Evolutionary conservation across 1,140 invertebrate species (phyloP).

Genomic region (Ostrea denselamellosa): DNA sequence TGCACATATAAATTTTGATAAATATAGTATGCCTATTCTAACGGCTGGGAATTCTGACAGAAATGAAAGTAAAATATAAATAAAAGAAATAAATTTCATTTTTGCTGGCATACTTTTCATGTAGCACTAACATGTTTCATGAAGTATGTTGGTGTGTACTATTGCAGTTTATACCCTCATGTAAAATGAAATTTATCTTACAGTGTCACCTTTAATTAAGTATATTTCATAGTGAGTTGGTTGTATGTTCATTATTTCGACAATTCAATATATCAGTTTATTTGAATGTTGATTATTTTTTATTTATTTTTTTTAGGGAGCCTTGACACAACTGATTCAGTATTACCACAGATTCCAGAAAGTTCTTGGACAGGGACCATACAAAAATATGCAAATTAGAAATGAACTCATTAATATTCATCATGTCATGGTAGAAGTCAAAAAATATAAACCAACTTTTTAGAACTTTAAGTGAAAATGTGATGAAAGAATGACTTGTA

Average conservation of each 20-base stretch:
- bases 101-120: no score
- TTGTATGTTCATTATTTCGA: no score
- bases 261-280: neutral
- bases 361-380: slow-evolving; percentile 88
- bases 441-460: slow-evolving; percentile 96
- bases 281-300: slow-evolving; percentile 19
- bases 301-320: slow-evolving; percentile 84
- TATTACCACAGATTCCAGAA: slow-evolving; percentile 99
- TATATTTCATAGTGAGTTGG: neutral
- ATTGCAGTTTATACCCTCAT: no score
- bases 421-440: slow-evolving; percentile 99
- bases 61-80: no score
- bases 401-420: slow-evolving; percentile 98
- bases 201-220: neutral
- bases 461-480: slow-evolving; percentile 54
- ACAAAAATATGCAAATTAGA: slow-evolving; percentile 85
- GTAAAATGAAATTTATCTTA: neutral
- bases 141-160: no score
- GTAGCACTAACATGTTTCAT: no score
- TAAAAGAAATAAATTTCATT: no score
- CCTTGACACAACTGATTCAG: slow-evolving; percentile 96
- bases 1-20: no score
- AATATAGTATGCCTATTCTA: no score
- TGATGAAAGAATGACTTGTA: neutral
- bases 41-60: no score